A percentile compares a stretch with the other conserved stretches of the same genome.
These are phyloP conservation scores for Diaperis boleti DNA, from an alignment of 2,888 invertebrate genomes.

Conservation along the genomic window DNA sequence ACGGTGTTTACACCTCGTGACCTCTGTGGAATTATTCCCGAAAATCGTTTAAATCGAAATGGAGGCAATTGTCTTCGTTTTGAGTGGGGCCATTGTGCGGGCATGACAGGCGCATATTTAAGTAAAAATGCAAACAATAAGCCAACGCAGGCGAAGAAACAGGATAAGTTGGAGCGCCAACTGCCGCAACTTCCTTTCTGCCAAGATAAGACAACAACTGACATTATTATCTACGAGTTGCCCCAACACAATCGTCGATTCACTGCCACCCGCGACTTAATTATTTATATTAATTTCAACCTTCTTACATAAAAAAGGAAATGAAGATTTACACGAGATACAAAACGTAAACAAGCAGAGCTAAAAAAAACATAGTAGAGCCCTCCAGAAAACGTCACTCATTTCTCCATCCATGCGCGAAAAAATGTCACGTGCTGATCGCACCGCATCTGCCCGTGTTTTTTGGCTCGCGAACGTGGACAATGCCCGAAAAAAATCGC, in stretches of 20 bases:
- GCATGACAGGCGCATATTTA: slow-evolving; percentile 12
- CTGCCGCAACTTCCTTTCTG: slow-evolving; percentile 35
- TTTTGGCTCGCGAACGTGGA: slow-evolving; percentile 45
- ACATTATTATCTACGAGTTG: slow-evolving; percentile 26
- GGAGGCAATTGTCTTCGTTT: slow-evolving; percentile 1
- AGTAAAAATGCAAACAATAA: slow-evolving; percentile 31
- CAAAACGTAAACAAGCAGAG: no score
- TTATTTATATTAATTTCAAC: no score
- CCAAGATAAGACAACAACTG: slow-evolving; percentile 36
- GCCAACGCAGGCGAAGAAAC: slow-evolving; percentile 11
- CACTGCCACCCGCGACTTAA: no score
- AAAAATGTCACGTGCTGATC: slow-evolving; percentile 53
- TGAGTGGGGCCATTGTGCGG: background rate
- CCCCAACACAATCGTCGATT: no score
- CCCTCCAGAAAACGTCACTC: slow-evolving; percentile 35
- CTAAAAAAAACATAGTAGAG: no score
- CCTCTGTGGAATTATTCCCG: no score
- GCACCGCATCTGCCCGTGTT: slow-evolving; percentile 50
- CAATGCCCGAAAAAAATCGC: slow-evolving; percentile 46
- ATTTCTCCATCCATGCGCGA: slow-evolving; percentile 49
- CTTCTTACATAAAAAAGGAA: no score
- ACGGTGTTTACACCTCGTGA: no score
- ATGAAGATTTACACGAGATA: no score
- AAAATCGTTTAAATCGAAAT: no score
- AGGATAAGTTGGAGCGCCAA: slow-evolving; percentile 34